Evolutionary conservation across 2,113 vertebrate genomes (phyloP), one percentile per base, ranked within the genome.

Genomic region (Clarias magur): DNA sequence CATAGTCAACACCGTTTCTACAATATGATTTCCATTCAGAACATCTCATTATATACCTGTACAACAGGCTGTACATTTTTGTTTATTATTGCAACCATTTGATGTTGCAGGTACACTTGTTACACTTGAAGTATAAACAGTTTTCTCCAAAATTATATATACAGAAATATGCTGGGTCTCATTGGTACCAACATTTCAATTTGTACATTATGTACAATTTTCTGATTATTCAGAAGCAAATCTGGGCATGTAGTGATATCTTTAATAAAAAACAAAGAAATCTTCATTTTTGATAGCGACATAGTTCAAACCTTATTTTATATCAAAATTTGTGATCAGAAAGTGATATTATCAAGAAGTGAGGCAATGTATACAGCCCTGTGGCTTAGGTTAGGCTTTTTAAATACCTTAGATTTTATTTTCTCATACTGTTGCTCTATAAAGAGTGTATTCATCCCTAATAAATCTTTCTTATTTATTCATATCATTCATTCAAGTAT

Each of bases 171-270:
- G 88, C 92, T 90, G 88, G 90, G 86, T 92, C 88, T 90, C 23
- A 73, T 90, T 90, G 90, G 92, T 89, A 92, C 92, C 91, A 93
- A 92, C 92, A 92, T 88, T 90, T 81, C 76, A 80, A 93, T 94
- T 94, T 95, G 92, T 95, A 95, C 95, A 95, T 93, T 95, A 95
- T 93, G 93, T 95, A 95, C 93, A 94, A 85, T 91, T 92, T 93
- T 93, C 93, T 91, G 70, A 78, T 78, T 82, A 62, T 92, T 92
- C 85, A 92, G 92, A 93, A 93, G 91, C 93, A 92, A 91, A 91
- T 63, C 53, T 56, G 62, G 53, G 60, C 65, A 56, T 54, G 17
- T 80, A 56, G n/a, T 68, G 16, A 86, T 60, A 59, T 72, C 30
- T 81, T n/a, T 0, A 70, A 72, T 57, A 81, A 86, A 38, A 59